Evolutionary conservation across 2,113 vertebrate species (phyloP).

Genomic region (Aldabrachelys gigantea): DNA sequence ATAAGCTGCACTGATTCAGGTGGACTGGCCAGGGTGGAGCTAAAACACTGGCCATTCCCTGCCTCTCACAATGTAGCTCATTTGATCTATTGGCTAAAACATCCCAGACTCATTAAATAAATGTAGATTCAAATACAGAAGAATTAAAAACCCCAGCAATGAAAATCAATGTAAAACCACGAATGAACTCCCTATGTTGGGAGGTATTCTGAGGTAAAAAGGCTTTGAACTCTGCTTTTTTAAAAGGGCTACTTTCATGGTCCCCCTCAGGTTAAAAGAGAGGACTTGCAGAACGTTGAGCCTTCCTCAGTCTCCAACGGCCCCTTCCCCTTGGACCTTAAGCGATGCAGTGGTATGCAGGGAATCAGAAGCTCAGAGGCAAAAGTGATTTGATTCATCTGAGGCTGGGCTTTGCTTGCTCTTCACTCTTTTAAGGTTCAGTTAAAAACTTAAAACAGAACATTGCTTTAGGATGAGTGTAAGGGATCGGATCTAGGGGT

Average conservation of each 20-base stretch:
- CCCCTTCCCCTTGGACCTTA: rapidly evolving
- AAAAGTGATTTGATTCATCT: slow-evolving; percentile 13
- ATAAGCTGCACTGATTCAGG: background rate
- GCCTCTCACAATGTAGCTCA: background rate
- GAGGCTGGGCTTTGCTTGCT: slow-evolving; percentile 1
- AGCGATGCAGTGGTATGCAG: background rate
- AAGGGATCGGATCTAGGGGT: slow-evolving; percentile 53
- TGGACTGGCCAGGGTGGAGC: background rate
- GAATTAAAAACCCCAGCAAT: background rate
- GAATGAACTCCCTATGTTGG: background rate
- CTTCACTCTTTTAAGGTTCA: slow-evolving; percentile 10
- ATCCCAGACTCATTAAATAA: background rate
- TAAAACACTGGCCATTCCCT: background rate
- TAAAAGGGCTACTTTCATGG: background rate
- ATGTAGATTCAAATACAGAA: background rate
- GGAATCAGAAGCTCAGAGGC: background rate
- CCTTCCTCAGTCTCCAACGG: rapidly evolving
- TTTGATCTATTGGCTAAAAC: background rate
- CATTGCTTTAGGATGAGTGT: slow-evolving; percentile 39
- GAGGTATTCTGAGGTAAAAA: background rate
- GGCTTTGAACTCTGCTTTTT: background rate
- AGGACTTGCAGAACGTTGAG: background rate
- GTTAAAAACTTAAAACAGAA: background rate
- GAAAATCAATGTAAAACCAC: background rate
- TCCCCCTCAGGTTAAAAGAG: background rate